Evolutionary conservation across 2,113 vertebrate genomes (phyloP), one percentile per base, ranked within the genome.

Genomic region (Hippopotamus amphibius): DNA sequence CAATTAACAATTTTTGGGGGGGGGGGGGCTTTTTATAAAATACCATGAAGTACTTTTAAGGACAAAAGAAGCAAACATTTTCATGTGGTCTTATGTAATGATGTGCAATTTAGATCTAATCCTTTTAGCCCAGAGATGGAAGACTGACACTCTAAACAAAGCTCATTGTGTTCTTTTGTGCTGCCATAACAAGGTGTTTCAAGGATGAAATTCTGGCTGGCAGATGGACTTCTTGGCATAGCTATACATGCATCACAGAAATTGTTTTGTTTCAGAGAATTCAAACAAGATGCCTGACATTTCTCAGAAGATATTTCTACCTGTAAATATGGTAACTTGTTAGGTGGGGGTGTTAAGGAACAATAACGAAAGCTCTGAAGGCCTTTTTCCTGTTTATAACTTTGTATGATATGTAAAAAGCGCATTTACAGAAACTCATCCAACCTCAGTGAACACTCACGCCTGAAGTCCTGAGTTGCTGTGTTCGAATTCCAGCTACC

Each of bases 61-160:
- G 21, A 97, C 63, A 95, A 95, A 71, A 94, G 85, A 94, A 96
- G 37, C 41, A 95, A 79, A 95, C 15, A 92, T 95, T 97, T 94
- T 89, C 43, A 65, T 90, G 16, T 37, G 74, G 10, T 89, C 89
- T 96, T 95, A 88, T 24, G 48, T 92, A 88, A 93, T 72, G 68
- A 95, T 95, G 69, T 82, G 7, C 71, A 82, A 71, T 86, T 87
- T 87, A 88, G 92, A 88, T 37, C 43, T 96, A 97, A 97, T 95
- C 74, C 87, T 66, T 92, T 97, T 85, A 92, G 89, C 76, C 90
- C 87, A 19, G 43, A 93, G 53, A 92, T 82, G 43, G 93, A 95
- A 95, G 92, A 88, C 87, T 96, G 95, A 97, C 89, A 82, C 57
- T 95, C 89, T 92, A 97, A 98, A 90, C 92, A 96, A 88, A 95